Base-by-base conservation (phyloP, 2,888 invertebrate species). In the Drosophila atroscutellata region DNA sequence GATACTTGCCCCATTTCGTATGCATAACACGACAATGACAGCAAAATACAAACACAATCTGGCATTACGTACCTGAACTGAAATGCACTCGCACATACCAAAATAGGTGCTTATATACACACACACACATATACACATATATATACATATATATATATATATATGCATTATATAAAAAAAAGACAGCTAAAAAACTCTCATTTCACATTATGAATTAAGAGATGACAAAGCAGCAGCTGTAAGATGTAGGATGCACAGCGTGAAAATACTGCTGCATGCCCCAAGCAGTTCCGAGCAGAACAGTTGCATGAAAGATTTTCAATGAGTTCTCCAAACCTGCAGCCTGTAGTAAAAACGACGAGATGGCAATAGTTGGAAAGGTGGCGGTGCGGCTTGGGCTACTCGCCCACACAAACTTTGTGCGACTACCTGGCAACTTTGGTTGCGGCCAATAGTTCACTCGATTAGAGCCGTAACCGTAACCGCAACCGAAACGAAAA, bases 1-100 rank as follows among this genome's bases (percentile, higher is more conserved):
- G 84, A 77, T 69, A 86, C 68, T 55, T 51, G 45, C 45, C 69
- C 20, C 60, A 85, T 76, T 88, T 79, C 30, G 83, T 85, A 83
- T 83, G 76, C 86, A 88, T 85, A 79, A 36, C 88, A 79, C 70
- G 83, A 56, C 20, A 28, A 39, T 30, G 56, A 34, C 34, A 34
- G 42, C 51, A 55, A 51, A 61, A 47, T 26, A 20, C 42, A 42
- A 13, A 42, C 11, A 56, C 47, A 64, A 49, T 37, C 42, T 63
- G 62, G 37, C 64, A 73, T 77, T 68, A 63, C 62, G 59, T 49
- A 60, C 61, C 47, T 34, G 26, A 68, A 68, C 54, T 49, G 67
- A 59, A 68, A 45, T 76, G 64, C 63, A 72, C n/a, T 58, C 57
- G 52, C 55, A 55, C 69, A 75, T 75, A 70, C 36, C 57, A 52